These are phyloP conservation scores for Pteropus rufus DNA, from an alignment of 2,797 vertebrate genomes.

Conservation along the genomic window DNA sequence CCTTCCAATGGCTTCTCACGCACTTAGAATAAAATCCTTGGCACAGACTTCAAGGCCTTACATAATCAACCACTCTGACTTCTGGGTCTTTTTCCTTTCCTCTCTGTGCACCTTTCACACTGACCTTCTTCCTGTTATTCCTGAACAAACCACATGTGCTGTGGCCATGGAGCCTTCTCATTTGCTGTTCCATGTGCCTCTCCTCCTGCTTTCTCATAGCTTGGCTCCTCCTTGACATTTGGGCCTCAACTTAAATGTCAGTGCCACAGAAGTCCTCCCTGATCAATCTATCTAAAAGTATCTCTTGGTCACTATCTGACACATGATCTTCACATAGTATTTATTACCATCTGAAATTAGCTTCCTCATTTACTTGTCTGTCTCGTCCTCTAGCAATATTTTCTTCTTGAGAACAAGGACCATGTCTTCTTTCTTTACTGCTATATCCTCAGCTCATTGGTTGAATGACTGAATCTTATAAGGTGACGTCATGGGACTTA, in stretches of 20 bases:
- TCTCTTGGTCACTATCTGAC: not conserved
- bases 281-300: not conserved
- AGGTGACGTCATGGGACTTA: not conserved
- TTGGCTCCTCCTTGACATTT: not conserved
- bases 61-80: not conserved
- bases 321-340: not conserved
- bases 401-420: not conserved
- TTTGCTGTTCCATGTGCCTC: not conserved
- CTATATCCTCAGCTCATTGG: not conserved
- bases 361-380: not conserved
- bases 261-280: not conserved
- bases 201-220: not conserved
- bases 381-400: not conserved
- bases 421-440: not conserved
- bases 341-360: not conserved
- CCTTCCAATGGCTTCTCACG: not conserved
- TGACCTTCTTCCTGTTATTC: not conserved
- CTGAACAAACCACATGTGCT: not conserved
- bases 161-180: not conserved
- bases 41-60: not conserved
- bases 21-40: not conserved
- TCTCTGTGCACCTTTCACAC: rapidly evolving
- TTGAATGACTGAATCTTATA: not conserved
- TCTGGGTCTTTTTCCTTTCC: not conserved
- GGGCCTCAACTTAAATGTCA: not conserved